These are phyloP conservation scores for Rhamnusium bicolor DNA, from an alignment of 2,888 invertebrate genomes.

Conservation along the genomic window DNA sequence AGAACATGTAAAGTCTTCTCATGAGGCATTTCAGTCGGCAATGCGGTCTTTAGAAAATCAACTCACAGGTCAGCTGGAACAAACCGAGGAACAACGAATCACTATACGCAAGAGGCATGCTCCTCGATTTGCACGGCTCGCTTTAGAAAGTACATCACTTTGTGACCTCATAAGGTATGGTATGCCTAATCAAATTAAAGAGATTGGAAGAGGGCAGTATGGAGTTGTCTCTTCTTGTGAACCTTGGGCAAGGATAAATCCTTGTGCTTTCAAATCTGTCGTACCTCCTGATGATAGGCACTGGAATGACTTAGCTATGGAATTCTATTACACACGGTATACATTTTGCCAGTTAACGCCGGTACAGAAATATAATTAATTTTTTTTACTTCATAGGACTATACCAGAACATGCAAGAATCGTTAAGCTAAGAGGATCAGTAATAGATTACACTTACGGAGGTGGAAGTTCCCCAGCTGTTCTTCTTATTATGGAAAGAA, in stretches of 20 bases:
- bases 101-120: conserved; percentile 85
- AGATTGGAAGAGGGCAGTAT: conserved; percentile 88
- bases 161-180: conserved; percentile 85
- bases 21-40: conserved; percentile 84
- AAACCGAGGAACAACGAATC: conserved; percentile 85
- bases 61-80: conserved; percentile 81
- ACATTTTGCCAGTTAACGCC: too few species aligned
- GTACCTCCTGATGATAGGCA: conserved; percentile 91
- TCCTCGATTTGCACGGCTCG: conserved; percentile 85
- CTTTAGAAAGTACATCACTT: conserved; percentile 88
- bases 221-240: conserved; percentile 90
- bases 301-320: conserved; percentile 92
- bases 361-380: too few species aligned
- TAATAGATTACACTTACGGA: conserved; percentile 85
- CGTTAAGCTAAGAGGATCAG: conserved; percentile 83
- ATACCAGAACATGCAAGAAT: conserved; percentile 88
- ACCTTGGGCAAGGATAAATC: conserved; percentile 81
- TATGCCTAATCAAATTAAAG: conserved; percentile 77
- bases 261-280: conserved; percentile 90
- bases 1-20: conserved; percentile 83
- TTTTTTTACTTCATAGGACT: too few species aligned
- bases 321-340: conserved; percentile 90
- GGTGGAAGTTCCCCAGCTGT: conserved; percentile 82
- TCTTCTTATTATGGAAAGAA: conserved; percentile 84
- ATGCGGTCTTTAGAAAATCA: conserved; percentile 81